Evolutionary conservation across 2,113 vertebrate genomes (phyloP), one percentile per base, ranked within the genome.

Genomic region (Oncorhynchus mykiss): DNA sequence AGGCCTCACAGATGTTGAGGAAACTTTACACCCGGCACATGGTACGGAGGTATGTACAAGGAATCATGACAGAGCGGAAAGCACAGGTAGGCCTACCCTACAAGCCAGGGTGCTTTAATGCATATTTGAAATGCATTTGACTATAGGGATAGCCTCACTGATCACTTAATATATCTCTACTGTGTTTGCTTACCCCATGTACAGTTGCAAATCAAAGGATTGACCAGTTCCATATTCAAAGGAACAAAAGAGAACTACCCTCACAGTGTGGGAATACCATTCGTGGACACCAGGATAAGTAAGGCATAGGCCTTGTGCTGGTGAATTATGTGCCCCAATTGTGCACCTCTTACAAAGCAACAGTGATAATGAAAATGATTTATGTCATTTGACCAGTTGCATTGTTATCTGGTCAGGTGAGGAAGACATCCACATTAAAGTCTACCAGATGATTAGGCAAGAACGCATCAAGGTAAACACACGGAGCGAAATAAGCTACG

Each of bases 191-290:
- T n/a, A 62, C n/a, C n/a, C 5, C 59, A 22, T n/a, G 39, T 34
- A 14, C 16, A 99, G 97, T 75, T 99, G 80, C 92, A 97, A 83
- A 86, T 96, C 48, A 99, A 99, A 84, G 81, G 80, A 54, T 54
- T 97, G 0, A 85, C 95, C 5, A 98, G 97, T n/a, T 86, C 91
- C 0, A 81, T 98, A 5, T 99, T 99, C 85, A 90, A 89, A 45
- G 97, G 95, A 13, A 96, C 95, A 87, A 99, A 99, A 81, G 96
- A 96, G 0, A 96, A 94, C 18, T 99, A 99, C 7, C 68, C 78
- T 13, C 91, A 95, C 62, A 98, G 95, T 69, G 73, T 99, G 2
- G 82, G 84, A 70, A 91, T 92, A n/a, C 93, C 93, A 2, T 99
- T 99, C 75, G 8, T 86, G 64, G 91, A 96, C 27, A 97, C 94